Evolutionary conservation across 2,797 vertebrate genomes (phyloP), one percentile per base, ranked within the genome.

Genomic region (Helarctos malayanus): DNA sequence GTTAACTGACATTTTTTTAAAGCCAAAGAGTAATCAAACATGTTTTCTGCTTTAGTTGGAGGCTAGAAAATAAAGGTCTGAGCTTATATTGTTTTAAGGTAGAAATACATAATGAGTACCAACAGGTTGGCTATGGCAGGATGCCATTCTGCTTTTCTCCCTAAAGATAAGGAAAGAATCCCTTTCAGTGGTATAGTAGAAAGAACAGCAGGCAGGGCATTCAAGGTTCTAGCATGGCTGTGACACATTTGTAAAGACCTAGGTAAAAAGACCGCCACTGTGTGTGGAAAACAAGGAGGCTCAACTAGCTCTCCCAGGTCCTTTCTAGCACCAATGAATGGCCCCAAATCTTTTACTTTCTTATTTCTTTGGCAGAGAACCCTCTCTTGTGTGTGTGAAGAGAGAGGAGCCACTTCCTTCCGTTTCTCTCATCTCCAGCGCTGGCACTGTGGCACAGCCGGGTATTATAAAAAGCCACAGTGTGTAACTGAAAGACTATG

Each of bases 341-440:
- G 23, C 47, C 80, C 76, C 69, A 71, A 63, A 23, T 18, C 59
- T 59, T 83, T 63, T 57, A 23, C n/a, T 47, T 89, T 56, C 84
- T 90, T 38, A 14, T 14, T 82, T 94, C 69, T 95, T 89, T 71
- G 59, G 57, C 82, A 90, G n/a, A 68, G 49, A 83, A 49, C 8
- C 14, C 15, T 73, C 45, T 41, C 4, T 10, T 32, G 29, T n/a
- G 21, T 18, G 52, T 35, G 5, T 41, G n/a, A 11, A 79, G 19
- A 91, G 41, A 92, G 13, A 49, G 27, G 23, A 76, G 23, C 16
- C 27, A 32, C 38, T 68, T 82, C 69, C 84, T 90, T 57, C 71
- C 18, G 41, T 68, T 41, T 89, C 52, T 78, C 78, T 90, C 56
- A 52, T 47, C n/a, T 68, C 27, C 35, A 56, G 14, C n/a, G 35